These are phyloP conservation scores for Dysdera silvatica DNA, from an alignment of 1,140 invertebrate genomes.

Conservation along the genomic window DNA sequence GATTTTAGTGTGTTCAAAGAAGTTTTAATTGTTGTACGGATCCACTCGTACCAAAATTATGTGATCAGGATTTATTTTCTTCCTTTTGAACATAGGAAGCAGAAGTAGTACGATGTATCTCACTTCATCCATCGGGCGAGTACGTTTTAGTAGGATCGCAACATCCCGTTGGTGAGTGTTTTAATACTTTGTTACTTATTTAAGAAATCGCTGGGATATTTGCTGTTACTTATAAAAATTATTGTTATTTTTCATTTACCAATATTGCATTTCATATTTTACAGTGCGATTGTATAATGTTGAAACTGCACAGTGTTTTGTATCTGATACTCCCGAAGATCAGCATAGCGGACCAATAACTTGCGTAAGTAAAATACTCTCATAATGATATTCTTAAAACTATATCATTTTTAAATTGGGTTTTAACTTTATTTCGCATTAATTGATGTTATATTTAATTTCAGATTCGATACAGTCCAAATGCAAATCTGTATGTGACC, in stretches of 20 bases:
- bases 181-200: neutral
- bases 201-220: neutral
- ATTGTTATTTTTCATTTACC: neutral
- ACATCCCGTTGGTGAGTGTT: conserved; percentile 62
- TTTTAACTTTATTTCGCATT: neutral
- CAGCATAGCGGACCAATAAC: conserved; percentile 84
- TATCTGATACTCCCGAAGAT: conserved; percentile 78
- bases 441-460: conserved; percentile 1
- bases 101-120: conserved; percentile 75
- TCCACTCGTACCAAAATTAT: no score
- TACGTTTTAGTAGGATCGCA: conserved; percentile 87
- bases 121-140: conserved; percentile 92
- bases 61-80: no score
- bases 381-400: neutral
- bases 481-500: conserved; percentile 81
- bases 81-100: no score
- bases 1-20: no score
- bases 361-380: conserved; percentile 50
- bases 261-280: conserved; percentile 14
- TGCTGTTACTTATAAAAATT: neutral
- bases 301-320: conserved; percentile 91
- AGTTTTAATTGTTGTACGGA: no score
- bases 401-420: neutral
- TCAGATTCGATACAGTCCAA: conserved; percentile 61
- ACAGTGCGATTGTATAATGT: conserved; percentile 88